These are phyloP conservation scores for Copidosoma aretas DNA, from an alignment of 2,888 invertebrate genomes.

Conservation along the genomic window DNA sequence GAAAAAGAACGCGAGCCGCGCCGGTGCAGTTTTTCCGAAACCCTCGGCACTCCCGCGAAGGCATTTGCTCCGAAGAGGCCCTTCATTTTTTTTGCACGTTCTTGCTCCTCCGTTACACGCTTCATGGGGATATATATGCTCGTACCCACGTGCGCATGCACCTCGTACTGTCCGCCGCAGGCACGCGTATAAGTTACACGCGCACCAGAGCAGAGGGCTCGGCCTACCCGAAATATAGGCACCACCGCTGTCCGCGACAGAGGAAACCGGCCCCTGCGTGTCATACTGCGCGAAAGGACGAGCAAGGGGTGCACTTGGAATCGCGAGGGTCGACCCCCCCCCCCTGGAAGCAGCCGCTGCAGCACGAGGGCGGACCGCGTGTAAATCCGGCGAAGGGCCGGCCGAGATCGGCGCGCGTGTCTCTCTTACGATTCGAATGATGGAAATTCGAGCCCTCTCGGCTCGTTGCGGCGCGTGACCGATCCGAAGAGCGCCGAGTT, in stretches of 20 bases:
- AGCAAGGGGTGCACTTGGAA: conserved; percentile 43
- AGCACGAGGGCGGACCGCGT: conserved; percentile 49
- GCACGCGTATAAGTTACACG: conserved; percentile 4
- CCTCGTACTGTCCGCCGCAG: conserved; percentile 35
- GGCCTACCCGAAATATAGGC: conserved; percentile 28
- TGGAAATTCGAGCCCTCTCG: conserved; percentile 50
- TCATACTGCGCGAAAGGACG: background rate
- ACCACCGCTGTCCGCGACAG: conserved; percentile 33
- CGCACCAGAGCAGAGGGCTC: conserved; percentile 25
- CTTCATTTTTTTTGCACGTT: conserved; percentile 34
- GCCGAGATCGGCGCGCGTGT: conserved; percentile 54
- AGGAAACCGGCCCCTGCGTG: conserved; percentile 2
- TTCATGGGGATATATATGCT: background rate
- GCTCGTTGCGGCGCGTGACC: background rate
- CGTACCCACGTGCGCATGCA: no score
- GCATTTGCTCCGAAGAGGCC: no score
- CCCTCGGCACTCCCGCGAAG: no score
- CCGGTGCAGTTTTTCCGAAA: no score
- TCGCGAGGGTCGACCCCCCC: conserved; percentile 35
- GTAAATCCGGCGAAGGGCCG: conserved; percentile 47
- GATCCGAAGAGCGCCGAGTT: background rate
- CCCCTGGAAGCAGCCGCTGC: conserved; percentile 31
- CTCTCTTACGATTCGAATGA: conserved; percentile 61
- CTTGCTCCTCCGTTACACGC: background rate
- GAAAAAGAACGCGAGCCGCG: no score